A percentile compares a stretch with the other conserved stretches of the same genome.
Evolutionary conservation across 1,140 invertebrate genomes (phyloP).

Genomic region (Meloidogyne hapla): DNA sequence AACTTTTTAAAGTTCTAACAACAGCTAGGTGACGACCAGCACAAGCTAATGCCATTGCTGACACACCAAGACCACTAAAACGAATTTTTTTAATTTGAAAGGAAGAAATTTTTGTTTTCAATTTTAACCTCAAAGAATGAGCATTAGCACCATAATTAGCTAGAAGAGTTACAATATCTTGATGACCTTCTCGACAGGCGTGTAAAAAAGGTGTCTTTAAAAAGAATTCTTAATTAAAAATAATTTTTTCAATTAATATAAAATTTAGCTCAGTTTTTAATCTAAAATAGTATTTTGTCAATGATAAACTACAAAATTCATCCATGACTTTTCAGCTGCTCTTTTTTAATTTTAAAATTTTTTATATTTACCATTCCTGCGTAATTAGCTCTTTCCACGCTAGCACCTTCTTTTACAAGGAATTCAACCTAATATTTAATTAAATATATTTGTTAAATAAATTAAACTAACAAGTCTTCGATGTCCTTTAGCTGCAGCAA

Average conservation of each 20-base stretch:
- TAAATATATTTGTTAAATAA: background rate
- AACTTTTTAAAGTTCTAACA: slow-evolving; percentile 16
- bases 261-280: too few species aligned
- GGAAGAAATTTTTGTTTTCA: background rate
- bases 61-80: slow-evolving; percentile 19
- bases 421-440: slow-evolving; percentile 12
- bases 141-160: slow-evolving; percentile 24
- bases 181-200: slow-evolving; percentile 28
- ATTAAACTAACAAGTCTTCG: slow-evolving; percentile 19
- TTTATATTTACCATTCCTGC: slow-evolving; percentile 22
- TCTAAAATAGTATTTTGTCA: too few species aligned
- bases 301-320: too few species aligned
- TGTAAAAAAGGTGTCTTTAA: slow-evolving; percentile 24
- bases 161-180: slow-evolving; percentile 21
- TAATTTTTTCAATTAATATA: slow-evolving; percentile 6
- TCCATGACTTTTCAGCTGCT: too few species aligned
- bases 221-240: background rate
- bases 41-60: slow-evolving; percentile 20
- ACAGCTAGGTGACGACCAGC: slow-evolving; percentile 24
- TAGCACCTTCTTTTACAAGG: slow-evolving; percentile 13
- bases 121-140: background rate
- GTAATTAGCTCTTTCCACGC: slow-evolving; percentile 22
- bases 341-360: too few species aligned
- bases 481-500: slow-evolving; percentile 33
- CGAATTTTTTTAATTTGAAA: slow-evolving; percentile 16